Evolutionary conservation across 2,797 vertebrate genomes (phyloP).

Genomic region (Lepilemur septentrionalis): DNA sequence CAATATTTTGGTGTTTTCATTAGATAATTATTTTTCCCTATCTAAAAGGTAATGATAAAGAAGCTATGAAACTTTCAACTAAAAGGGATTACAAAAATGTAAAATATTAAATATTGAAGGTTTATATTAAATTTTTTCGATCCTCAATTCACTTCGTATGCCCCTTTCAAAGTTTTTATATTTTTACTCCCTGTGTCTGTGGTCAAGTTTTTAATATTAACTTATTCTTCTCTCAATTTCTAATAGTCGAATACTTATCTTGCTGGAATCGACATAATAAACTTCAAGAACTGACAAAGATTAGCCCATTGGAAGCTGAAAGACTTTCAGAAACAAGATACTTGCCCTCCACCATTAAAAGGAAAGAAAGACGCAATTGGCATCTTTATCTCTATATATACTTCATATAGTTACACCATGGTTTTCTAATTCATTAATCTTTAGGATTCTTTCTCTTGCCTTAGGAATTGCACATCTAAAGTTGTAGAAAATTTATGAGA

Average conservation of each 20-base stretch:
- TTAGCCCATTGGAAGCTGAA: background rate
- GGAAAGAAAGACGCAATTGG: background rate
- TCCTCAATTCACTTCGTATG: background rate
- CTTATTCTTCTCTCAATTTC: background rate
- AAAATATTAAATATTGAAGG: slow-evolving; percentile 5
- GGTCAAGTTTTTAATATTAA: background rate
- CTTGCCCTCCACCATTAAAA: background rate
- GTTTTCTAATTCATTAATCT: background rate
- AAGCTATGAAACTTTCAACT: background rate
- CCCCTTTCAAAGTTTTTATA: background rate
- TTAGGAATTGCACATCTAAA: slow-evolving; percentile 26
- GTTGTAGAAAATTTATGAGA: background rate
- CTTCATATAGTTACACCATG: background rate
- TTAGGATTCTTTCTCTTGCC: background rate
- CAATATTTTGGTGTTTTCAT: background rate
- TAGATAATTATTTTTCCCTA: slow-evolving; percentile 22
- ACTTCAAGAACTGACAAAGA: background rate
- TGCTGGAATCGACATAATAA: background rate
- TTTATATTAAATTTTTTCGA: background rate
- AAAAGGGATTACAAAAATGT: background rate
- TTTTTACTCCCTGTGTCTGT: background rate
- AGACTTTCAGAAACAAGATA: slow-evolving; percentile 31
- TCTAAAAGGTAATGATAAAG: background rate
- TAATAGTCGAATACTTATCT: background rate
- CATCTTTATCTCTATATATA: background rate